phyloP scores from a whole-genome alignment of 2,888 invertebrate species.

The Pandemis corylana region DNA sequence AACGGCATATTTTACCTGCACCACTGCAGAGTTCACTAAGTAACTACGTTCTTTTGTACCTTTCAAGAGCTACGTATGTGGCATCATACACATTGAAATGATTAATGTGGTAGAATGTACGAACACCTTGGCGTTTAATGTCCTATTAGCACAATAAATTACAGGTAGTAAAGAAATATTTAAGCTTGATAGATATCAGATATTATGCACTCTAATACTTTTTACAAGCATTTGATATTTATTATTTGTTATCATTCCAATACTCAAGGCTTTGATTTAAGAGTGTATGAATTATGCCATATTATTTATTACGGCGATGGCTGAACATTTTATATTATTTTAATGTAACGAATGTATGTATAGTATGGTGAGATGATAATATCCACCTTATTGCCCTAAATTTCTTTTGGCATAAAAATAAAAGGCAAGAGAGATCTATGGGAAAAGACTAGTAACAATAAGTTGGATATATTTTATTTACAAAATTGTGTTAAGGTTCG shows the following conservation, averaged over 20 bases:
- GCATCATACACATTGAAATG: too few relatives aligned
- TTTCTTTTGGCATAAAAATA: background rate
- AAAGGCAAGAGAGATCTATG: background rate
- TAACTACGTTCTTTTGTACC: too few relatives aligned
- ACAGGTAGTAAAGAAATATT: background rate
- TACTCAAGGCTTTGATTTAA: background rate
- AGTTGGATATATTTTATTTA: background rate
- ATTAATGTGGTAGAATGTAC: too few relatives aligned
- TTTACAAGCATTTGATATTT: background rate
- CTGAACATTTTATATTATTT: background rate
- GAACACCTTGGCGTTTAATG: too few relatives aligned
- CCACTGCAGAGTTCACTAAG: too few relatives aligned
- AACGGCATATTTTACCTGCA: too few relatives aligned
- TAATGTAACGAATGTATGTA: background rate
- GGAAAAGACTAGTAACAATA: background rate
- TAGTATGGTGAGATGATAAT: background rate
- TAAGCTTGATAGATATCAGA: background rate
- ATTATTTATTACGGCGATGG: slow-evolving; percentile 16
- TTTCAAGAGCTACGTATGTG: too few relatives aligned
- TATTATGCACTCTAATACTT: background rate
- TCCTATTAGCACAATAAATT: too few relatives aligned
- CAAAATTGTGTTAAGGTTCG: slow-evolving; percentile 13
- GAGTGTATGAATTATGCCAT: slow-evolving; percentile 21
- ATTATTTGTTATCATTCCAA: background rate
- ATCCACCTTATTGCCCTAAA: background rate